These are phyloP conservation scores for Drosophila siamana DNA, from an alignment of 2,888 invertebrate species.

Conservation along the genomic window DNA sequence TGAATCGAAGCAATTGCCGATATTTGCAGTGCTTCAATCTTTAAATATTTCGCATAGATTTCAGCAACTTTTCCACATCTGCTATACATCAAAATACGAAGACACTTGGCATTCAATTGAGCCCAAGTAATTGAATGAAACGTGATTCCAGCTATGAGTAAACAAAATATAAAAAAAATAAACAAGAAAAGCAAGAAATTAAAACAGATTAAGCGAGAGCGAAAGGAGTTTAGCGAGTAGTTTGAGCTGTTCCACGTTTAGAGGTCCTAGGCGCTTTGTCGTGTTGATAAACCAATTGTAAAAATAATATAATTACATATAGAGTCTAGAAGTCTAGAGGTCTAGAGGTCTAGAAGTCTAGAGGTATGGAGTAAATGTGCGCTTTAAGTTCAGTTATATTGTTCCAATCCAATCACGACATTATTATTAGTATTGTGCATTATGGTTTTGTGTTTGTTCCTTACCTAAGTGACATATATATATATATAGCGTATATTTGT, in stretches of 20 bases:
- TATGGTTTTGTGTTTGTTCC: background rate
- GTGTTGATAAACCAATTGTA: conserved; percentile 55
- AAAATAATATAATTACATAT: conserved; percentile 43
- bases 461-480: conserved; percentile 20
- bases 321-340: conserved; percentile 25
- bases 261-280: conserved; percentile 68
- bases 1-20: too few relatives aligned
- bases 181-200: conserved; percentile 6
- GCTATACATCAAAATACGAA: too few relatives aligned
- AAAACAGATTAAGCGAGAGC: background rate
- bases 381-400: conserved; percentile 28
- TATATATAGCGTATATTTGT: conserved; percentile 7
- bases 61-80: too few relatives aligned
- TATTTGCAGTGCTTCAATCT: too few relatives aligned
- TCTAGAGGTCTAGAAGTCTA: too few relatives aligned
- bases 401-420: conserved; percentile 20
- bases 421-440: background rate
- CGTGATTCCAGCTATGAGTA: background rate
- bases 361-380: conserved; percentile 20
- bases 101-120: too few relatives aligned
- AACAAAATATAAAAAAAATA: background rate
- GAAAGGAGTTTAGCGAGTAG: conserved; percentile 22
- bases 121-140: background rate
- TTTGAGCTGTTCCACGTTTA: conserved; percentile 65
- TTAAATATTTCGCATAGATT: too few relatives aligned